Base-by-base conservation (phyloP, 1,140 invertebrate genomes). In the Pectinophora gossypiella region DNA sequence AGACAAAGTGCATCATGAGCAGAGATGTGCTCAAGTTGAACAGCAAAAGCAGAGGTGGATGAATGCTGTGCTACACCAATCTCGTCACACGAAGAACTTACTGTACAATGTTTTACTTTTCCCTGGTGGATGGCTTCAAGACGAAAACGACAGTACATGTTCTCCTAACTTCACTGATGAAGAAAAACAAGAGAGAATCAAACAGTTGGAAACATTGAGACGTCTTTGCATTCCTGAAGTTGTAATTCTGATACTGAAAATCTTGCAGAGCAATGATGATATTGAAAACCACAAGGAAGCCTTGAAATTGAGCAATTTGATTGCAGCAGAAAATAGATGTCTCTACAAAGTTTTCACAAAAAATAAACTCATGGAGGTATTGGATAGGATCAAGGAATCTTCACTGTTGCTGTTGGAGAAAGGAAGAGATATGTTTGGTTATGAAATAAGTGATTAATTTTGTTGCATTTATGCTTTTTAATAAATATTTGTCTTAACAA, bases 91-190 rank as follows among this genome's bases (percentile, higher is more conserved):
- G 0, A 93, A 94, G 62, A 92, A 93, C 43, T 89, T 94, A 20
- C 87, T 99, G 0, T 97, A 95, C 82, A 97, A 98, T 85, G 93
- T 98, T 5, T 75, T 99, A 19, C 73, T 97, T 1, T 98, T 98
- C 73, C 94, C 96, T 32, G 93, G 96, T 61, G 96, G 96, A 20
- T 99, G 97, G 97, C 89, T 98, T 50, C 91, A 93, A 18, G 96
- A 97, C 77, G 89, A 90, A 4, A 89, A 87, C 53, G 85, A 89
- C 48, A 80, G 80, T 49, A 69, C 80, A 9, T 69, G 83, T 1
- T 78, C 76, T 0, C 51, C 59, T n/a, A 87, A 76, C 12, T 71
- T 85, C 7, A 85, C 85, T 42, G 68, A 87, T 44, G 79, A 89
- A 42, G 87, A 90, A 66, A 81, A 90, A 72, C 70, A 88, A 67